These are phyloP conservation scores for Leptinotarsa lineolata DNA, from an alignment of 1,140 invertebrate genomes.

Conservation along the genomic window DNA sequence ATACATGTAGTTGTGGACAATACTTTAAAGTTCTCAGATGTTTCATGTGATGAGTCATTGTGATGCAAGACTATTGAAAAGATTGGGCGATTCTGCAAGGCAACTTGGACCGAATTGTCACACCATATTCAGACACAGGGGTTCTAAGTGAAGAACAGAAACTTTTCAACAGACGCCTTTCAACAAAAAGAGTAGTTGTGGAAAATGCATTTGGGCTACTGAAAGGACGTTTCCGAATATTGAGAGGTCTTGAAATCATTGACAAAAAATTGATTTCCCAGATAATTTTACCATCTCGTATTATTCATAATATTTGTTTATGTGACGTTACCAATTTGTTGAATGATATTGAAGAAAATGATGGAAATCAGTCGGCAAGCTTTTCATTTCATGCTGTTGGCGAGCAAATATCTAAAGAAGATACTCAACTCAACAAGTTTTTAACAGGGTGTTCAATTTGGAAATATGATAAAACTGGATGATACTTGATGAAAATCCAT, in stretches of 20 bases:
- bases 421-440: conserved; percentile 4
- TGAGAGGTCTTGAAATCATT: conserved; percentile 8
- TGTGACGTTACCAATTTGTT: not conserved
- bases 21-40: not conserved
- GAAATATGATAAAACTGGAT: not conserved
- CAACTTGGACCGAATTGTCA: not conserved
- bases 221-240: conserved; percentile 15
- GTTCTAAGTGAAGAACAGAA: conserved; percentile 16
- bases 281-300: conserved; percentile 4
- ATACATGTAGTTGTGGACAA: no score
- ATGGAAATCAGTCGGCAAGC: conserved; percentile 5
- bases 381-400: not conserved
- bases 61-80: conserved; percentile 6
- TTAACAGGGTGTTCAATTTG: conserved; percentile 16
- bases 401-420: not conserved
- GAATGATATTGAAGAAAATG: conserved; percentile 8
- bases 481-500: no score
- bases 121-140: conserved; percentile 17
- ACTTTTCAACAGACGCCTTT: conserved; percentile 13
- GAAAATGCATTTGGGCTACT: conserved; percentile 24
- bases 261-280: conserved; percentile 12
- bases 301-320: conserved; percentile 19
- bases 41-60: not conserved
- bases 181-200: conserved; percentile 18
- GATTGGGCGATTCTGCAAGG: not conserved